These are phyloP conservation scores for Anticlea derivata DNA, from an alignment of 2,888 invertebrate species.

Conservation along the genomic window DNA sequence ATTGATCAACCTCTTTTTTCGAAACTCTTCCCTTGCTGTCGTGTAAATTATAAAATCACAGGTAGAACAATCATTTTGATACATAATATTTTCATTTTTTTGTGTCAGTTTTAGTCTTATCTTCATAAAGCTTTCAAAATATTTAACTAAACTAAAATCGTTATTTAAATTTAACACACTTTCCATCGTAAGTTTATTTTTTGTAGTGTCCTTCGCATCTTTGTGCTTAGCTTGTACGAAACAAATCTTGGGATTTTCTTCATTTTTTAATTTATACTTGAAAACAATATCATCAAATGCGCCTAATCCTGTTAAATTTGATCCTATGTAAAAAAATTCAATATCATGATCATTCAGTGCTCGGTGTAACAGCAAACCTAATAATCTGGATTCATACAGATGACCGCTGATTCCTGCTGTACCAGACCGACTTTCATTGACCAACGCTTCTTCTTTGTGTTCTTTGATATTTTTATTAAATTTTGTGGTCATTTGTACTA, in stretches of 20 bases:
- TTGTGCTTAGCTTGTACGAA: conserved; percentile 40
- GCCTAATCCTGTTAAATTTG: conserved; percentile 32
- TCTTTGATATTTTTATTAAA: background rate
- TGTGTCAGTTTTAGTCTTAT: background rate
- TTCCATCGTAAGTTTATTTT: conserved; percentile 6
- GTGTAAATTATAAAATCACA: conserved; percentile 17
- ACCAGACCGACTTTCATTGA: conserved; percentile 6
- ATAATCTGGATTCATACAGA: conserved; percentile 16
- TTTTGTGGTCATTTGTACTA: background rate
- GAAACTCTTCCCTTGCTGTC: conserved; percentile 1
- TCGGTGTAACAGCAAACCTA: conserved; percentile 11
- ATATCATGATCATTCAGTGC: conserved; percentile 26
- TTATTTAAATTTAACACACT: background rate
- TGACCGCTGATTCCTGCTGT: conserved; percentile 11
- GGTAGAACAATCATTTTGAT: background rate
- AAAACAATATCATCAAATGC: conserved; percentile 42
- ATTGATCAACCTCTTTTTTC: conserved; percentile 2
- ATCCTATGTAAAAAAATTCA: conserved; percentile 7
- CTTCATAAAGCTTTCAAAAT: conserved; percentile 11
- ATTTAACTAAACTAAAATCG: conserved; percentile 13
- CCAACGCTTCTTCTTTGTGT: background rate
- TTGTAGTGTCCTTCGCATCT: background rate
- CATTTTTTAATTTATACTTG: conserved; percentile 29
- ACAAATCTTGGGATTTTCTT: conserved; percentile 24
- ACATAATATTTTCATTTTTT: conserved; percentile 1